A percentile compares a stretch with the other conserved stretches of the same genome.
These are phyloP conservation scores for Taeniopygia guttata DNA, from an alignment of 2,797 vertebrate genomes.

Conservation along the genomic window DNA sequence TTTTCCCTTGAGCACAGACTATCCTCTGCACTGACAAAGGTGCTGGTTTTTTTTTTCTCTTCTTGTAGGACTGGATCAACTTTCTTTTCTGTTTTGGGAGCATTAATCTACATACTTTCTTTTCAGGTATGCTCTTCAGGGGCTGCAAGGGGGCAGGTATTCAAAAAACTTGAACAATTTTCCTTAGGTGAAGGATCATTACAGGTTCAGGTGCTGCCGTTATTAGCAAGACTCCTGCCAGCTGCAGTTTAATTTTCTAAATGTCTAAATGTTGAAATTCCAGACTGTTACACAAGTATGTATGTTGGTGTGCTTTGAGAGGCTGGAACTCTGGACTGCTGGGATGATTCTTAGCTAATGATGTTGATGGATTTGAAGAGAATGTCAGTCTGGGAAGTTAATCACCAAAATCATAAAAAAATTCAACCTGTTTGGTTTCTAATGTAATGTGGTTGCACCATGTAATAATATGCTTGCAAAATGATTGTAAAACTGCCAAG, in stretches of 20 bases:
- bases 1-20: not conserved
- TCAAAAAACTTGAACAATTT: constrained; percentile 51
- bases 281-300: not conserved
- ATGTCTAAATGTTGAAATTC: not conserved
- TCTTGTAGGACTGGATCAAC: not conserved
- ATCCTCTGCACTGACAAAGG: rapidly evolving
- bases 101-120: constrained; percentile 17
- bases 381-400: not conserved
- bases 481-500: not conserved
- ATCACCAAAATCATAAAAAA: not conserved
- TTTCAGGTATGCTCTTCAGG: constrained; percentile 43
- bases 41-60: too few relatives aligned
- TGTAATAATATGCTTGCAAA: rapidly evolving
- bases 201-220: not conserved
- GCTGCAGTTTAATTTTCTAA: not conserved
- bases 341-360: not conserved
- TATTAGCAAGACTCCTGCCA: not conserved
- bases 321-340: not conserved
- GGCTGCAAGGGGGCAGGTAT: constrained; percentile 4
- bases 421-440: not conserved
- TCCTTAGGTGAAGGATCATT: constrained; percentile 44
- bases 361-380: not conserved
- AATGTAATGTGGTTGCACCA: rapidly evolving
- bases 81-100: not conserved
- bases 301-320: not conserved